These are phyloP conservation scores for Dorcus parallelipipedus DNA, from an alignment of 2,888 invertebrate species.

Conservation along the genomic window DNA sequence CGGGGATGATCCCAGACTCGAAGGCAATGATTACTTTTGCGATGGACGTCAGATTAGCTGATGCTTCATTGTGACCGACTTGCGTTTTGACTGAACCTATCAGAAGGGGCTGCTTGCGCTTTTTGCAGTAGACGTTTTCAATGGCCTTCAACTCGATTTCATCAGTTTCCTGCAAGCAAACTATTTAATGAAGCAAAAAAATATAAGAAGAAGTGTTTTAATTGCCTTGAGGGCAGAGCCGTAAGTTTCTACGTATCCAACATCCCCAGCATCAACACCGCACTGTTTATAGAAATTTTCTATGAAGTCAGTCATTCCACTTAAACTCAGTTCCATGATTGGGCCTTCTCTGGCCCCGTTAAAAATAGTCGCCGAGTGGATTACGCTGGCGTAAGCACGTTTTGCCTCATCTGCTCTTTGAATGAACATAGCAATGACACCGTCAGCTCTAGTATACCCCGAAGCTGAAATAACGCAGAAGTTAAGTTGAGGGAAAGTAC, in stretches of 20 bases:
- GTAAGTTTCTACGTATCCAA: constrained; percentile 46
- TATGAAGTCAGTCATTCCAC: constrained; percentile 50
- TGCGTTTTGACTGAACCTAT: constrained; percentile 96
- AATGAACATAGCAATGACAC: constrained; percentile 68
- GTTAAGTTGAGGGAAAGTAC: background rate
- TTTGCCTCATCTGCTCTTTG: constrained; percentile 62
- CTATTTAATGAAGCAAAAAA: background rate
- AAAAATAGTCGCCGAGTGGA: constrained; percentile 56
- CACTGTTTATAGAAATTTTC: constrained; percentile 56
- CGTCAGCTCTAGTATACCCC: constrained; percentile 83
- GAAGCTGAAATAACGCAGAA: constrained; percentile 51
- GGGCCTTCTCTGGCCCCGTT: constrained; percentile 54
- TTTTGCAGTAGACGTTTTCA: constrained; percentile 82
- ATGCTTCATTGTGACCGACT: constrained; percentile 96
- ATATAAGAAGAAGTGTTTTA: too few relatives aligned
- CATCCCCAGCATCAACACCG: constrained; percentile 43
- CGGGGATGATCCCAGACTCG: constrained; percentile 85
- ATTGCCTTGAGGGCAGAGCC: constrained; percentile 54
- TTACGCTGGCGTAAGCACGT: constrained; percentile 53
- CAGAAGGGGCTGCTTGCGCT: constrained; percentile 71
- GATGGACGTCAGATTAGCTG: constrained; percentile 81
- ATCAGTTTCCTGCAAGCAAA: constrained; percentile 36
- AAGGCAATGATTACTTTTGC: constrained; percentile 90
- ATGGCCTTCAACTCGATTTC: constrained; percentile 88
- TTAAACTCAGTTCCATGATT: constrained; percentile 38